Evolutionary conservation across 2,888 invertebrate genomes (phyloP).

Genomic region (Darwinula stevensoni): DNA sequence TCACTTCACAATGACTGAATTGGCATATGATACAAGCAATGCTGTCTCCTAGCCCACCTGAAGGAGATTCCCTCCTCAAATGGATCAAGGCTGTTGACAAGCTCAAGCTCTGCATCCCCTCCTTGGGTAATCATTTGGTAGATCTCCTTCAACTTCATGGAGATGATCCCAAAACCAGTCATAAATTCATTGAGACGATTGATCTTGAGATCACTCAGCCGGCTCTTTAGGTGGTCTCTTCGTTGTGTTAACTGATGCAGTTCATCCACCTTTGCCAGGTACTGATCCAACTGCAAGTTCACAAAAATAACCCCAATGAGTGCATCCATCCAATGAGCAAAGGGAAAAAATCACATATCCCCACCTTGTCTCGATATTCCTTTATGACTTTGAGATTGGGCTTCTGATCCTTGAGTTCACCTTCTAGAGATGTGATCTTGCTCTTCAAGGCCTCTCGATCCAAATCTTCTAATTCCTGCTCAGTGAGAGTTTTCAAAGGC

Average conservation of each 20-base stretch:
- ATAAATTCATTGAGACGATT: constrained; percentile 49
- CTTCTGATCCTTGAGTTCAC: constrained; percentile 16
- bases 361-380: constrained; percentile 24
- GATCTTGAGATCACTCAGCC: constrained; percentile 25
- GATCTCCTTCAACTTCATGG: constrained; percentile 74
- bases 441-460: constrained; percentile 29
- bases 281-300: constrained; percentile 33
- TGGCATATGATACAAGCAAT: constrained; percentile 4
- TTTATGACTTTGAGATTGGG: constrained; percentile 29
- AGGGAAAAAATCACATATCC: no score
- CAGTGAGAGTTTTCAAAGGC: constrained; percentile 21
- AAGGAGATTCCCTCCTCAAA: constrained; percentile 87
- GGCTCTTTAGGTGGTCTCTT: constrained; percentile 41
- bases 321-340: no score
- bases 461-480: constrained; percentile 27
- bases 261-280: constrained; percentile 38
- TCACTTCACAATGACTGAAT: no score
- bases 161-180: constrained; percentile 60
- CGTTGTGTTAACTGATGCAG: constrained; percentile 45
- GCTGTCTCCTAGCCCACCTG: constrained; percentile 24
- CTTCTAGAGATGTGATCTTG: constrained; percentile 35
- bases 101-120: constrained; percentile 84
- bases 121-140: constrained; percentile 94
- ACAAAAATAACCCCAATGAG: no score
- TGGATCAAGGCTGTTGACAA: constrained; percentile 79